phyloP scores from a whole-genome alignment of 2,797 vertebrate species.

The Pterois miles region DNA sequence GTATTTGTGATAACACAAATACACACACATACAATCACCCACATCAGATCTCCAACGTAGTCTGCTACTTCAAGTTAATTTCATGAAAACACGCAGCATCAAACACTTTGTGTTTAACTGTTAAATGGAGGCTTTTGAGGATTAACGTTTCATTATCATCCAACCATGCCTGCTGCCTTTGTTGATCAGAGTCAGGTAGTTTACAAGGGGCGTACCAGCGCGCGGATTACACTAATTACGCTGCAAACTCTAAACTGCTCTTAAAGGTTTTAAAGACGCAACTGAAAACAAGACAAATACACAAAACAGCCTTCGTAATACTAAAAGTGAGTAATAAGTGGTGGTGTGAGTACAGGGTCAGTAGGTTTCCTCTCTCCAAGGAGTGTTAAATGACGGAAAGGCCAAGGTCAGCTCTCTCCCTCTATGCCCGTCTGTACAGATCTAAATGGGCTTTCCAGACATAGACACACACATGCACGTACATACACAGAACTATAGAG shows the following conservation, averaged over 20 bases:
- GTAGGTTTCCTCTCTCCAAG: constrained; percentile 54
- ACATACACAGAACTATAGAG: constrained; percentile 4
- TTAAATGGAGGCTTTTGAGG: neutral
- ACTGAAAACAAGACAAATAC: constrained; percentile 7
- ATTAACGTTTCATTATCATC: constrained; percentile 19
- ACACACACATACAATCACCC: no score
- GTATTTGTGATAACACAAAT: neutral
- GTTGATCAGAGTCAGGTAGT: neutral
- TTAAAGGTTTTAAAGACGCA: constrained; percentile 15
- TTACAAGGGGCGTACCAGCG: constrained; percentile 2
- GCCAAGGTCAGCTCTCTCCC: constrained; percentile 66
- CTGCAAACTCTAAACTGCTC: constrained; percentile 6
- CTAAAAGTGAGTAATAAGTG: neutral
- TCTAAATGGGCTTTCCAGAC: constrained; percentile 67
- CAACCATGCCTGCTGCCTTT: neutral
- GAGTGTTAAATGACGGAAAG: constrained; percentile 73
- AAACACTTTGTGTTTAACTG: neutral
- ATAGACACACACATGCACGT: constrained; percentile 8
- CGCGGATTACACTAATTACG: constrained; percentile 30
- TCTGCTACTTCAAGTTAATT: neutral
- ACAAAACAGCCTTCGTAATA: neutral
- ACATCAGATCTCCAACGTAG: neutral
- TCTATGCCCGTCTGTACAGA: constrained; percentile 38
- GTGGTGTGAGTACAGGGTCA: constrained; percentile 55
- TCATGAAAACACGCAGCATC: neutral